Evolutionary conservation across 2,113 vertebrate genomes (phyloP), one percentile per base, ranked within the genome.

Genomic region (Ellobius talpinus): DNA sequence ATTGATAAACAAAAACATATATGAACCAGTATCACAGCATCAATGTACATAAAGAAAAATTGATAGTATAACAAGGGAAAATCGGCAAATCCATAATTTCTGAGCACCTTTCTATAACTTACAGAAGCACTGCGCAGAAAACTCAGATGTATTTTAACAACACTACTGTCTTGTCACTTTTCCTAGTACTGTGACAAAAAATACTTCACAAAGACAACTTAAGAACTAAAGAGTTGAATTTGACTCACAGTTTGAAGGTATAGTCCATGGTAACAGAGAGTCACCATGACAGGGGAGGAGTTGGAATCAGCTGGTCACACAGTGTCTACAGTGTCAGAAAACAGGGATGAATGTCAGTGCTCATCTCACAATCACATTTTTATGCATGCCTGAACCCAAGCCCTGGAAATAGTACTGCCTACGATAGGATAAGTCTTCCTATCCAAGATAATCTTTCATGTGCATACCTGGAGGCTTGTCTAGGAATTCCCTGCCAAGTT

Each of bases 141-240:
- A 91, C 85, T 21, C 86, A 19, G 5, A 72, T 74, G 81, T 78
- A 90, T 81, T 70, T 94, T 63, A 95, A 90, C n/a, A 93, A 94
- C 47, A 47, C 1, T 66, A 45, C 16, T 21, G 17, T 66, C 29
- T 86, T 47, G 26, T 86, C 82, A 66, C 82, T 65, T 85, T 85
- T 65, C 24, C 9, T 66, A 21, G 26, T 66, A 12, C 16, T 66
- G 10, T 23, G 42, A 66, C 26, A 86, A 47, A 55, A 66, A 66
- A 86, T 86, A 66, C 26, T 86, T 86, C 3, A 0, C 61, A 47
- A 86, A 63, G 7, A 39, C 13, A 65, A 33, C 9, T 66, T 85
- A 79, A 52, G 31, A 42, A 66, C 39, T 45, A 65, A 86, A 86
- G 61, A 33, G 33, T 66, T 66, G 45, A 86, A 66, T 86, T 33